Percentiles rank a stretch among this genome's conserved stretches.
Evolutionary conservation across 2,888 invertebrate genomes (phyloP).

Genomic region (Notodonta ziczac): DNA sequence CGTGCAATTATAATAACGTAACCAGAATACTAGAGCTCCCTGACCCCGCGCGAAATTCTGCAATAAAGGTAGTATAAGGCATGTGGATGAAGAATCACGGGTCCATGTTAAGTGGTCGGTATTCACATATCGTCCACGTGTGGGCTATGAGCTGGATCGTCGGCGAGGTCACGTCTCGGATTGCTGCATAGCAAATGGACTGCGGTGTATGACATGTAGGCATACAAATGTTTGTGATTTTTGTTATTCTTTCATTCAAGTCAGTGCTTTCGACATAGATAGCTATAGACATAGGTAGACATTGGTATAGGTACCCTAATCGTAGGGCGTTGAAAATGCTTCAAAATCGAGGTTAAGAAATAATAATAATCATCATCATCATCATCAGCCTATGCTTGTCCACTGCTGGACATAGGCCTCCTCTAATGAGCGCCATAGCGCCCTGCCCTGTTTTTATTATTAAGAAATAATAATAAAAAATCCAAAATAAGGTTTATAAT

Average conservation of each 20-base stretch:
- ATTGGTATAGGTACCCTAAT: too few relatives aligned
- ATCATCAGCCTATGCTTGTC: too few relatives aligned
- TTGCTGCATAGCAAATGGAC: conserved; percentile 80
- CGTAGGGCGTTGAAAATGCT: too few relatives aligned
- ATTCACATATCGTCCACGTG: conserved; percentile 52
- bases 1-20: conserved; percentile 66
- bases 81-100: conserved; percentile 33
- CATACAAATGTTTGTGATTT: conserved; percentile 61
- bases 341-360: too few relatives aligned
- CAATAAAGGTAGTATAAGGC: conserved; percentile 40
- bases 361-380: too few relatives aligned
- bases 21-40: conserved; percentile 48
- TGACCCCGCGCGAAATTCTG: conserved; percentile 41
- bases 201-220: conserved; percentile 79
- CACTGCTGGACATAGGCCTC: too few relatives aligned
- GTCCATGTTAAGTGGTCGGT: conserved; percentile 46
- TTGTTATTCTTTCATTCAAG: conserved; percentile 9
- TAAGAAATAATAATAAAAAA: too few relatives aligned
- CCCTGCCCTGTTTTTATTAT: too few relatives aligned
- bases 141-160: conserved; percentile 52
- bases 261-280: background rate
- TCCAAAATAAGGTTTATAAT: too few relatives aligned
- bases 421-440: too few relatives aligned
- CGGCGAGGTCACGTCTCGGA: conserved; percentile 76
- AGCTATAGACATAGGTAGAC: background rate